Base-by-base conservation (phyloP, 1,140 invertebrate genomes). In the Drosophila chauvacae region DNA sequence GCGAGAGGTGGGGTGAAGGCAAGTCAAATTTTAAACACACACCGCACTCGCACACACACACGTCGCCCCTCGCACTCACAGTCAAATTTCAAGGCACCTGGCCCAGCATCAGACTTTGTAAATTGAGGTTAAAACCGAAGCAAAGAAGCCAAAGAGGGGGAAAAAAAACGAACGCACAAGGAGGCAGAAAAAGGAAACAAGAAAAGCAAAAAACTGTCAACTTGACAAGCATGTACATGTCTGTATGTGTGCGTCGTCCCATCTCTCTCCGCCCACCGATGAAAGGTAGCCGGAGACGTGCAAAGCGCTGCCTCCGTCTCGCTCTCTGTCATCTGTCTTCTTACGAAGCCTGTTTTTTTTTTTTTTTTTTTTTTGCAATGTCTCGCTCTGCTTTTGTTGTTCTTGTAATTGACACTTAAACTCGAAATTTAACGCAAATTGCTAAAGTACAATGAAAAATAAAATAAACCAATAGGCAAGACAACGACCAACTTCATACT, bases 381-480 rank as follows among this genome's bases (percentile, higher is more conserved):
- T 61, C 66, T 86, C 44, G 61, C 76, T 55, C 39, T 70, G 55
- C 61, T 81, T 65, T 81, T 76, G 65, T 81, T 68, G 75, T 68
- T 79, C 64, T 80, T 88, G 85, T 88, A 88, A 88, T 90, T 88
- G 84, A 88, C 84, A 87, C 84, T 88, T 88, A 81, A 88, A 81
- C 84, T 88, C 85, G 62, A 88, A 88, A 88, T 88, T 90, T 90
- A 77, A 90, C 85, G 84, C 69, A 88, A 87, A 87, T 87, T 87
- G 79, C 83, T 82, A 64, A 61, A 84, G 64, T 20, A 50, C 58
- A 69, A 39, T 33, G 63, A 18, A 44, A 33, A 66, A 50, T 20
- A 70, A 60, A 50, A 62, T 37, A n/a, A 11, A 14, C 18, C 14
- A 16, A 33, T 6, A 13, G 9, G 13, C 13, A 10, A 16, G 20